Base-by-base conservation (phyloP, 2,888 invertebrate genomes). In the Bellardia bayeri region DNA sequence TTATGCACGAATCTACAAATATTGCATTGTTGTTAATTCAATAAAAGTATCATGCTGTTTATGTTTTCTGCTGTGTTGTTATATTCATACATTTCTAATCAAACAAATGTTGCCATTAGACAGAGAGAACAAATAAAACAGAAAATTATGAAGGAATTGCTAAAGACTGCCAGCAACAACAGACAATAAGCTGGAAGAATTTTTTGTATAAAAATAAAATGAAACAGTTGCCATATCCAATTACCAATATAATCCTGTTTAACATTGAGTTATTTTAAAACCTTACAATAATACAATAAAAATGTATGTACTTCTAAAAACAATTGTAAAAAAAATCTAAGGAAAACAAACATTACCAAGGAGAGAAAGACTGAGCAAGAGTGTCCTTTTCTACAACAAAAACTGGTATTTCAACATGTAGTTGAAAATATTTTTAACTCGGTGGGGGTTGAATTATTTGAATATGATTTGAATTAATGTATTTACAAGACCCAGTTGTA, bases 211-310 rank as follows among this genome's bases (percentile, higher is more conserved):
- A 0, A 45, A 37, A 49, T 14, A 56, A 75, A 64, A 89, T 72
- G 84, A 89, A 89, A 89, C 89, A 89, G 89, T 89, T 89, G 89
- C 82, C 84, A 87, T 89, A 89, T 89, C 89, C 89, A 89, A 89
- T 89, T 89, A 89, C 89, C 79, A 78, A 82, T 75, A 89, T 88
- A 88, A 88, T 88, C 87, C 87, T 79, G 86, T 88, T 86, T 84
- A 79, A 78, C 81, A 88, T 81, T 81, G 66, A 78, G 81, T 87
- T 82, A 33, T 58, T 87, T 83, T 87, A 78, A 87, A 79, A 79
- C 85, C 85, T 68, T 85, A n/a, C n/a, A n/a, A n/a, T n/a, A 84
- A 82, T 78, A 68, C 74, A 45, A 82, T 82, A 81, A 82, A 63
- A 85, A 82, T 82, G 4, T 23, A 61, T 33, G 2, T 37, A 42